Evolutionary conservation across 2,797 vertebrate species (phyloP).

Genomic region (Bovichtus variegatus): DNA sequence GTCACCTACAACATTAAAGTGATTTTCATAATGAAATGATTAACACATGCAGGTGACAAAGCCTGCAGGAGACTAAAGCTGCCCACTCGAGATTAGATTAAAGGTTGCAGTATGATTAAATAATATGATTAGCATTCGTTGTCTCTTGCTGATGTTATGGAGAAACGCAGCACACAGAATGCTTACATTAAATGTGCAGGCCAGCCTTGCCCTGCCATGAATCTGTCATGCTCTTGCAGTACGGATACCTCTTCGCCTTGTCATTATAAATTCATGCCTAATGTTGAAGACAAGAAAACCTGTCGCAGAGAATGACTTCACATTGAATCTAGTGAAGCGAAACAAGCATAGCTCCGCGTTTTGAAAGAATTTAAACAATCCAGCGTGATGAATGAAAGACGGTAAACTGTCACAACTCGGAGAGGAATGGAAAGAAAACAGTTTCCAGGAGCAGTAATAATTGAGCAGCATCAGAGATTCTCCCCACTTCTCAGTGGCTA

Average conservation of each 20-base stretch:
- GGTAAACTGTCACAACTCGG: constrained; percentile 27
- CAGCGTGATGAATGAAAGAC: constrained; percentile 14
- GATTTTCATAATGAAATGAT: constrained; percentile 14
- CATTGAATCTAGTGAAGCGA: constrained; percentile 31
- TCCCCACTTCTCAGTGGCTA: constrained; percentile 28
- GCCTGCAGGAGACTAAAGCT: constrained; percentile 36
- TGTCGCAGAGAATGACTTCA: constrained; percentile 30
- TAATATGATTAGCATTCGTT: background rate
- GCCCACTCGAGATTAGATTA: constrained; percentile 42
- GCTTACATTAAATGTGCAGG: constrained; percentile 54
- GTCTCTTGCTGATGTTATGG: constrained; percentile 17
- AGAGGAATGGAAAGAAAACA: constrained; percentile 23
- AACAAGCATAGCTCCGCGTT: constrained; percentile 25
- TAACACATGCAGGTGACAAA: constrained; percentile 17
- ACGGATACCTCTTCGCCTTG: constrained; percentile 44
- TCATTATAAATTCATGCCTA: constrained; percentile 55
- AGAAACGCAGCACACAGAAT: constrained; percentile 35
- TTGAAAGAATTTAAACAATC: constrained; percentile 39
- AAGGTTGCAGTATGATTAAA: constrained; percentile 38
- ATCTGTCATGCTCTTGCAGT: constrained; percentile 59
- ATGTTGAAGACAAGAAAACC: constrained; percentile 42
- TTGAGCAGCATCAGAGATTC: constrained; percentile 48
- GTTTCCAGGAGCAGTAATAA: constrained; percentile 55
- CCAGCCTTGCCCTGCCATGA: constrained; percentile 43
- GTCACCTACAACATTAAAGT: background rate